Evolutionary conservation across 2,797 vertebrate species (phyloP), one percentile per base, ranked within the genome.

Genomic region (Pagetopsis macropterus): DNA sequence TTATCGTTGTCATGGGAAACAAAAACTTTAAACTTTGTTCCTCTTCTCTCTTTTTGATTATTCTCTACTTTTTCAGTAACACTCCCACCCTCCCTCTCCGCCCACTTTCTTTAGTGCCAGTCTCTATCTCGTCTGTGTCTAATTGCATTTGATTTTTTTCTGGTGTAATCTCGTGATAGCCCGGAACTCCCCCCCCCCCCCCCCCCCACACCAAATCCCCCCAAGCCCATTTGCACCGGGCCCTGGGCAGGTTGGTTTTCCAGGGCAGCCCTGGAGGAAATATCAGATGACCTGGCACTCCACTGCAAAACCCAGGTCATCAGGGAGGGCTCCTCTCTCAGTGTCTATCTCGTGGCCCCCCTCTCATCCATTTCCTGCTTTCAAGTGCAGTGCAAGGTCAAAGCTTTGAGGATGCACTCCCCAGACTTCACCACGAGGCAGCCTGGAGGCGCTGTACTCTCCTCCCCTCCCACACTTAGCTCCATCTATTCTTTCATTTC

Each of bases 341-440:
- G 21, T 75, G 83, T 76, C 88, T 83, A 75, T 76, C 83, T 75
- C 73, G 23, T 56, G 57, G 21, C 72, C 81, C 75, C 78, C 8
- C 70, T 84, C 84, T 91, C 89, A 89, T 88, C 83, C 82, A 93
- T 91, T 94, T 94, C 90, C 90, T 90, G 87, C 89, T 92, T 93
- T 94, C 92, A 94, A 94, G 94, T 92, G 85, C 85, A 84, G 85
- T 88, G 82, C 93, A 95, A 95, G 93, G 94, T 95, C 94, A 94
- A 83, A 87, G 87, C 91, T 93, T 93, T 92, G 91, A 90, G 84
- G 86, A 85, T 88, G 89, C 84, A 49, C 83, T 91, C 91, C 91
- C 91, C 72, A 87, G 90, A 91, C 89, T 80, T 91, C 81, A 90
- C 92, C 89, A 88, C 65, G 23, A 91, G 93, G 89, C 88, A 83